Base-by-base conservation (phyloP, 2,797 vertebrate genomes). In the Loriculus beryllinus region DNA sequence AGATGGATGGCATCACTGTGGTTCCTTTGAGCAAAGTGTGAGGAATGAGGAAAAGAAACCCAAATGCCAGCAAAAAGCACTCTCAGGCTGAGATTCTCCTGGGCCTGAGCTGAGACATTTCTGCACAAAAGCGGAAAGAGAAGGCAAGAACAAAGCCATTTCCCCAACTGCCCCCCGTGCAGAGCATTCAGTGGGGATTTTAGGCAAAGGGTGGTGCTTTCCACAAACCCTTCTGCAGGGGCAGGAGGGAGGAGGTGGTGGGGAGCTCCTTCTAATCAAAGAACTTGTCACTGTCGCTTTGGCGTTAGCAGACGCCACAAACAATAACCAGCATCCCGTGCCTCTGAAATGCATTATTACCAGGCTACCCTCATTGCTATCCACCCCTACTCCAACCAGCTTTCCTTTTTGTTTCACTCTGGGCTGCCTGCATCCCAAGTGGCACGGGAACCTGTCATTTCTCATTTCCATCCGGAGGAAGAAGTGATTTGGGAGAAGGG, bases 381-480 rank as follows among this genome's bases (percentile, higher is more conserved):
- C 90, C 76, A 29, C 39, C 54, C 31, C 82, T 22, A 4, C 83
- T 22, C 69, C 82, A 62, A 31, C 59, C 77, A 6, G 86, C 90
- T 57, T 68, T 68, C 90, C 94, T 86, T 81, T 83, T 23, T 68
- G 86, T 68, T 88, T 62, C 16, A 9, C 28, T 65, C 62, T 0
- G 31, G 63, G 63, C 83, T 11, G 97, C 96, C 35, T 6, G 62
- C 51, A 10, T 87, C 95, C 94, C 95, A 43, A 25, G 95, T 4
- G 96, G 94, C 87, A 67, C 75, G 25, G 85, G 79, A 81, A 95
- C 90, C 97, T 98, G 98, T 98, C 98, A 97, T 70, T 93, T 97
- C 98, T 98, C 96, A 95, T 98, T 98, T 98, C 96, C 97, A 96
- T 97, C 98, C 86, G 28, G 90, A 82, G 97, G 91, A 96, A 98